Conservation (phyloP, 2,888 invertebrate genomes). For the Platycheirus albimanus region DNA sequence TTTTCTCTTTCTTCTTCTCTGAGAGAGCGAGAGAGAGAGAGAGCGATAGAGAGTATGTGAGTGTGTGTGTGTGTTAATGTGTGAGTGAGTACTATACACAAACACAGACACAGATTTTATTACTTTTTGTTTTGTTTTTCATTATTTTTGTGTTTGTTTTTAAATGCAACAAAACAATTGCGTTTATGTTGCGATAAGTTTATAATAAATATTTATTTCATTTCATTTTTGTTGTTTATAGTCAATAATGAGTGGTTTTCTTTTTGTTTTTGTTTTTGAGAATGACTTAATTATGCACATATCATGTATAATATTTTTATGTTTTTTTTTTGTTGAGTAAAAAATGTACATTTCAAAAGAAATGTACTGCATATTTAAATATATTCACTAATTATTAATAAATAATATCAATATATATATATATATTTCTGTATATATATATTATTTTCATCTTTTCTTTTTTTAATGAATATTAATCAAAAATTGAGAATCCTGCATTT, state of each 20-base stretch:
- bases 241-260: slow-evolving; percentile 71
- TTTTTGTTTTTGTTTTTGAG: slow-evolving; percentile 55
- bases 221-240: slow-evolving; percentile 58
- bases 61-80: too few relatives aligned
- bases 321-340: slow-evolving; percentile 70
- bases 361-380: slow-evolving; percentile 76
- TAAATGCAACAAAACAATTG: slow-evolving; percentile 55
- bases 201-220: slow-evolving; percentile 73
- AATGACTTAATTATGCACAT: slow-evolving; percentile 72
- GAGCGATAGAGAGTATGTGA: too few relatives aligned
- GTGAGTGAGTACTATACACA: slow-evolving; percentile 33
- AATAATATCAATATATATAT: slow-evolving; percentile 73
- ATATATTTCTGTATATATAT: slow-evolving; percentile 42
- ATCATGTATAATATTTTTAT: slow-evolving; percentile 68
- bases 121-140: background rate
- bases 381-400: slow-evolving; percentile 74
- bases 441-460: slow-evolving; percentile 30
- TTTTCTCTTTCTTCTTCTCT: slow-evolving; percentile 26
- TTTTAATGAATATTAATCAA: slow-evolving; percentile 54
- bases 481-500: slow-evolving; percentile 48
- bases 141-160: too few relatives aligned
- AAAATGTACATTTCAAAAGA: slow-evolving; percentile 77
- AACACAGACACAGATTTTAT: too few relatives aligned
- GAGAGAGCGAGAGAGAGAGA: slow-evolving; percentile 26
- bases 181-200: slow-evolving; percentile 48